Conservation (phyloP, 64 coral and sea anemone genomes). For the Montipora efflorescens region DNA sequence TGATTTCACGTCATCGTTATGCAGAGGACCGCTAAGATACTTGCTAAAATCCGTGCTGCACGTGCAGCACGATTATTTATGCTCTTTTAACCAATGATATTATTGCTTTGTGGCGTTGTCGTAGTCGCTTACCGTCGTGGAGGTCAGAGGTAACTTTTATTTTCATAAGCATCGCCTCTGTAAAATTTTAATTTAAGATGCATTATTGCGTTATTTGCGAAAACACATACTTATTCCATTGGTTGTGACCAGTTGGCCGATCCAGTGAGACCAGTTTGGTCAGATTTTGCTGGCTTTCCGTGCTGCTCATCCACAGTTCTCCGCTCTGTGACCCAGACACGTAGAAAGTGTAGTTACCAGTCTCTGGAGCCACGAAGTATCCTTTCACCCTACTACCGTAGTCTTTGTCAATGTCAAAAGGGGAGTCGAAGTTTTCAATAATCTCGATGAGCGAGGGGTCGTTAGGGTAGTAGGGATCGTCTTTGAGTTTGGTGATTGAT, state of each 20-base stretch:
- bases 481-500: constrained; percentile 79
- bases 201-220: too few species aligned
- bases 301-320: constrained; percentile 89
- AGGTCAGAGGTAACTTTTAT: too few species aligned
- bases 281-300: constrained; percentile 83
- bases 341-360: constrained; percentile 98
- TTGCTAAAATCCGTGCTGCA: too few species aligned
- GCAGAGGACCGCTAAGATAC: too few species aligned
- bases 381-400: constrained; percentile 95
- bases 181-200: too few species aligned
- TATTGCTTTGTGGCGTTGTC: too few species aligned
- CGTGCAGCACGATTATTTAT: too few species aligned
- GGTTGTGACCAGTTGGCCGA: constrained; percentile 91
- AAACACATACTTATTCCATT: constrained; percentile 94
- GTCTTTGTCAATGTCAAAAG: constrained; percentile 97
- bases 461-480: constrained; percentile 96
- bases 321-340: constrained; percentile 88
- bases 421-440: constrained; percentile 98
- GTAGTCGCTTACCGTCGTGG: too few species aligned
- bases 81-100: too few species aligned
- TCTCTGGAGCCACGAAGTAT: constrained; percentile 97
- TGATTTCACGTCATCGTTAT: too few species aligned
- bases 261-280: constrained; percentile 78
- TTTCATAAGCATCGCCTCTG: too few species aligned
- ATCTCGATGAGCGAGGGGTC: constrained; percentile 97